These are phyloP conservation scores for Leptopterna dolabrata DNA, from an alignment of 2,888 invertebrate genomes.

Conservation along the genomic window DNA sequence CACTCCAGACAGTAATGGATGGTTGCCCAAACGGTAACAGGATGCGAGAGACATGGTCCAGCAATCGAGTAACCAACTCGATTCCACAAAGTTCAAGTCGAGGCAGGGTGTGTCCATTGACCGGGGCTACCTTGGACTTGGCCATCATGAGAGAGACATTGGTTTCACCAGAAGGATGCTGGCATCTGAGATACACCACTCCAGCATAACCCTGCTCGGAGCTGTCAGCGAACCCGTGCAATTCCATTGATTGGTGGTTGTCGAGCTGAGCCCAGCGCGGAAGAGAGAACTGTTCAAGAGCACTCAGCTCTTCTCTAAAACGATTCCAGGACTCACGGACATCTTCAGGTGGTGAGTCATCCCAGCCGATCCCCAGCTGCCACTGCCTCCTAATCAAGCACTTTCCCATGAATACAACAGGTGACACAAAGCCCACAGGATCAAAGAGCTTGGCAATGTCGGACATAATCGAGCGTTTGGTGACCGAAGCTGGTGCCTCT, in stretches of 20 bases:
- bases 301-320: not conserved
- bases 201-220: constrained; percentile 54
- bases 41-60: not conserved
- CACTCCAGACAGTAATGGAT: not conserved
- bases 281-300: not conserved
- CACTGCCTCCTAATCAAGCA: too few relatives aligned
- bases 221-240: too few relatives aligned
- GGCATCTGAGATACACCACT: constrained; percentile 45
- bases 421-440: constrained; percentile 9
- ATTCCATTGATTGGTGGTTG: too few relatives aligned
- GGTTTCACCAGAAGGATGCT: not conserved
- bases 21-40: not conserved
- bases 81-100: constrained; percentile 58
- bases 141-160: constrained; percentile 24
- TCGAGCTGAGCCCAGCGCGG: not conserved
- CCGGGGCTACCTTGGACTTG: constrained; percentile 56
- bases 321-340: not conserved
- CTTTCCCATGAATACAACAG: too few relatives aligned
- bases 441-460: too few relatives aligned
- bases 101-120: constrained; percentile 55
- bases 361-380: too few relatives aligned
- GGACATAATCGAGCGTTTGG: too few relatives aligned
- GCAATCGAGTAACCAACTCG: constrained; percentile 28
- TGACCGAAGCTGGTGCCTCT: too few relatives aligned
- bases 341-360: not conserved